Conservation (phyloP, 2,797 vertebrate species). For the Pseudochirops corinnae region DNA sequence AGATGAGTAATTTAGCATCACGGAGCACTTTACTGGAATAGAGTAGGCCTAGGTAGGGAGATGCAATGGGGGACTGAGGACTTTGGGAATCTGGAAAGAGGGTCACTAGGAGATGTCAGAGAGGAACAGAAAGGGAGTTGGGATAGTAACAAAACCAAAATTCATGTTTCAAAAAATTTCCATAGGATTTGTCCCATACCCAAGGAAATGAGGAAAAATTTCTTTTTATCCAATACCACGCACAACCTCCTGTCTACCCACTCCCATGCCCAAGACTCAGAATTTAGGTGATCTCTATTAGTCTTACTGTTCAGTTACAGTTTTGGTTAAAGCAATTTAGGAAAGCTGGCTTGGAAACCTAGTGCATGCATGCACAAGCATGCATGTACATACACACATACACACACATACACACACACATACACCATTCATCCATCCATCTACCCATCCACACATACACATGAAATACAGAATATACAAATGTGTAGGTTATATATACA, state of each 20-base stretch:
- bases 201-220: background rate
- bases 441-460: too few species aligned
- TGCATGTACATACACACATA: too few species aligned
- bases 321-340: background rate
- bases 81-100: background rate
- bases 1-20: background rate
- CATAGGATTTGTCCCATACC: background rate
- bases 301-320: background rate
- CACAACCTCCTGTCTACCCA: too few species aligned
- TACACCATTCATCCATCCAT: too few species aligned
- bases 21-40: background rate
- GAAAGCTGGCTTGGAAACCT: background rate
- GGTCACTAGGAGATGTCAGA: background rate
- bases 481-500: too few species aligned
- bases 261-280: background rate
- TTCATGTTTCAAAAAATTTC: background rate
- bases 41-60: background rate
- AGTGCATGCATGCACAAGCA: too few species aligned
- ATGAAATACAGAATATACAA: too few species aligned
- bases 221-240: background rate
- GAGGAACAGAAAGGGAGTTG: background rate
- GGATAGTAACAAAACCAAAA: background rate
- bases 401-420: too few species aligned
- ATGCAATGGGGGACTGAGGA: background rate
- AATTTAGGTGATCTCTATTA: too few species aligned